A percentile compares a stretch with the other conserved stretches of the same genome.
Conservation (phyloP, 2,888 invertebrate genomes). For the Orthosia gracilis region DNA sequence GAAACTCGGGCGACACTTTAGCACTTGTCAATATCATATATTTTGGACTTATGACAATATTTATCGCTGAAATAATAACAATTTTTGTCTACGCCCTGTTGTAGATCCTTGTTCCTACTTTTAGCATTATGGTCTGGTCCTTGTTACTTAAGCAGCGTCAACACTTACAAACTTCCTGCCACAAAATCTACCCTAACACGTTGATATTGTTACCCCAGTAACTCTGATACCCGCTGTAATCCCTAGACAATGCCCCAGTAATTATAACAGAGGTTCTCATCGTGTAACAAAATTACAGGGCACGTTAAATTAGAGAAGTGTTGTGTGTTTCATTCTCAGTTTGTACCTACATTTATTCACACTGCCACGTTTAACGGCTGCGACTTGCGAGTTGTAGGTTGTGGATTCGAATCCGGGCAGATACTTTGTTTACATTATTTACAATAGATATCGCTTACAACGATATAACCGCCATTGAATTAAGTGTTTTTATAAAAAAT, state of each 20-base stretch:
- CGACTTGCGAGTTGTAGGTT: too few species aligned
- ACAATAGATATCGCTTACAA: too few species aligned
- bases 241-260: slow-evolving; percentile 57
- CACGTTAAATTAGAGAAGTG: slow-evolving; percentile 31
- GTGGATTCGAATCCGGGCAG: too few species aligned
- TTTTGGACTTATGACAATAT: too few species aligned
- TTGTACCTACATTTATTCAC: slow-evolving; percentile 9
- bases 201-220: slow-evolving; percentile 25
- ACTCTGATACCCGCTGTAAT: slow-evolving; percentile 35
- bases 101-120: not conserved
- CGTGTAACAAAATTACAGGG: slow-evolving; percentile 39
- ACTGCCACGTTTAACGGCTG: not conserved
- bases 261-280: slow-evolving; percentile 51
- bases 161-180: too few species aligned
- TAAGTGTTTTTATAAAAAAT: too few species aligned
- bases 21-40: too few species aligned
- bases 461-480: too few species aligned
- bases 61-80: too few species aligned
- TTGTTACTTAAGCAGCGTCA: not conserved
- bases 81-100: too few species aligned
- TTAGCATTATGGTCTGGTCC: not conserved
- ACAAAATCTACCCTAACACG: not conserved
- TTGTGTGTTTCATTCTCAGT: slow-evolving; percentile 23
- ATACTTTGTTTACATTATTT: too few species aligned
- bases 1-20: too few species aligned